Percentiles rank a stretch among this genome's conserved stretches.
Conservation (phyloP, 1,140 invertebrate genomes). For the Drosophila sproati region DNA sequence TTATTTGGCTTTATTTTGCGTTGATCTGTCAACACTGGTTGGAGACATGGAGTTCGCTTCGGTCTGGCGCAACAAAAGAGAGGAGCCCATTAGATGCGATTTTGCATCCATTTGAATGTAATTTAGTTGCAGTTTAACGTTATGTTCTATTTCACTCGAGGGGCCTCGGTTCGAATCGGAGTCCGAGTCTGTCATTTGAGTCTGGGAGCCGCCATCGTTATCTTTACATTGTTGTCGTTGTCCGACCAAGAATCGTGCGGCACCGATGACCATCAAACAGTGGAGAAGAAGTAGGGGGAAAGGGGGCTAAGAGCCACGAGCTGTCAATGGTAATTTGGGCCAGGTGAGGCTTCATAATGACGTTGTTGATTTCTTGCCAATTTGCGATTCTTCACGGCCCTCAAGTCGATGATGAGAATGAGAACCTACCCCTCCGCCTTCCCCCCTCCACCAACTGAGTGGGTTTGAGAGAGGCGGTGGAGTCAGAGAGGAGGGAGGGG, state of each 20-base stretch:
- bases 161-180: constrained; percentile 41
- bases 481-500: background rate
- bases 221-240: constrained; percentile 31
- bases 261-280: constrained; percentile 57
- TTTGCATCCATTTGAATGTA: constrained; percentile 78
- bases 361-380: constrained; percentile 58
- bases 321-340: constrained; percentile 54
- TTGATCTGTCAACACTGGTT: background rate
- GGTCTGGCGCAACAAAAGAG: constrained; percentile 64
- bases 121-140: constrained; percentile 75
- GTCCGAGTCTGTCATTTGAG: constrained; percentile 38
- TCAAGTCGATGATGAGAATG: constrained; percentile 14
- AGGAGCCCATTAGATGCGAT: constrained; percentile 69
- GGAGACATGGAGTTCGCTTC: constrained; percentile 14
- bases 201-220: constrained; percentile 8
- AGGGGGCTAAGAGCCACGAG: background rate
- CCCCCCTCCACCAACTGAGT: background rate
- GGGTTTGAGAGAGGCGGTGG: background rate
- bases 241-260: constrained; percentile 61
- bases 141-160: constrained; percentile 70
- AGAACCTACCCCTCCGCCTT: background rate
- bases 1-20: background rate
- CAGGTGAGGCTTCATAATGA: constrained; percentile 46
- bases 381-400: constrained; percentile 52
- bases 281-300: background rate